These are phyloP conservation scores for Lagorchestes hirsutus DNA, from an alignment of 2,797 vertebrate genomes.

Conservation along the genomic window DNA sequence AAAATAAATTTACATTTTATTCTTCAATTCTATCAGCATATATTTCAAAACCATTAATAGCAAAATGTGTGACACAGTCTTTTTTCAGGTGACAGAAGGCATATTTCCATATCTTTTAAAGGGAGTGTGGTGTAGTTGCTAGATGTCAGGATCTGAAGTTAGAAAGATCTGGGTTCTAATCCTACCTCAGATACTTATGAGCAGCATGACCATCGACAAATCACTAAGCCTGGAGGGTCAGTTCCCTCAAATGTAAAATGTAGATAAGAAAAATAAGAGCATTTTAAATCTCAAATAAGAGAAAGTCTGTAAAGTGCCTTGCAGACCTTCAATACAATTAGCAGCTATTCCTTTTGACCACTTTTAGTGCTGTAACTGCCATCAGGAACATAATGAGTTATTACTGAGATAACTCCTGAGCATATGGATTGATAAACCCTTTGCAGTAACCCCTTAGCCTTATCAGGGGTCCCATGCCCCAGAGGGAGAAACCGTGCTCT, in stretches of 20 bases:
- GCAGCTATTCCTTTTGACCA: background rate
- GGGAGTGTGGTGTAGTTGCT: background rate
- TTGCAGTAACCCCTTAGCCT: background rate
- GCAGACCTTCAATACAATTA: background rate
- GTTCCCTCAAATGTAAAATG: background rate
- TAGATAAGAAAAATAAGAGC: background rate
- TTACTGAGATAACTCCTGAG: background rate
- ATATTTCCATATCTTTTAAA: background rate
- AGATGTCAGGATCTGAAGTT: background rate
- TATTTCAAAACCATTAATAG: background rate
- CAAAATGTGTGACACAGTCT: background rate
- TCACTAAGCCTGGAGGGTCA: background rate
- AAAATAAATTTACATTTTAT: background rate
- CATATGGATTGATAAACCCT: background rate
- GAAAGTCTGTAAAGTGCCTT: background rate
- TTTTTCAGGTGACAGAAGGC: background rate
- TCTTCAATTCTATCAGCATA: background rate
- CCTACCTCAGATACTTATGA: background rate
- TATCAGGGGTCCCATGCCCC: background rate
- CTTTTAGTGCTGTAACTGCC: background rate
- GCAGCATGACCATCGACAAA: background rate
- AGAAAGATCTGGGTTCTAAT: background rate
- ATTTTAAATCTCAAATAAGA: background rate
- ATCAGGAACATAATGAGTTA: background rate
- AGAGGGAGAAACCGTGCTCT: background rate